These are phyloP conservation scores for Chiloscyllium punctatum DNA, from an alignment of 2,797 vertebrate genomes.

Conservation along the genomic window DNA sequence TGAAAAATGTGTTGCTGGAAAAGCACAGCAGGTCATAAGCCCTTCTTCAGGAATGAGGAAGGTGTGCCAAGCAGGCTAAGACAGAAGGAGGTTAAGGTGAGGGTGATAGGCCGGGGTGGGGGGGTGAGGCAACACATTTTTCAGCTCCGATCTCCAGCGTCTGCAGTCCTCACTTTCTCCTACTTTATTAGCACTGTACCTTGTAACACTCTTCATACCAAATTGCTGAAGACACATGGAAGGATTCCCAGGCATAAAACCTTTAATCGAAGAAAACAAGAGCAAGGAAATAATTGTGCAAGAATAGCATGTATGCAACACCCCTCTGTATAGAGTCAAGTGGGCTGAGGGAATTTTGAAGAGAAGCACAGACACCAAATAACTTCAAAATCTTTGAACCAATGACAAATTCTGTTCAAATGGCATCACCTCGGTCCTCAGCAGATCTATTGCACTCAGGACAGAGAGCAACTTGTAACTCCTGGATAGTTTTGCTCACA, in stretches of 20 bases:
- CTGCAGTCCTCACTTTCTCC: too few species aligned
- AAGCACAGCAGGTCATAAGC: too few species aligned
- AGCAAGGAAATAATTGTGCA: neutral
- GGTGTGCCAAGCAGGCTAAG: too few species aligned
- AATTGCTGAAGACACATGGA: neutral
- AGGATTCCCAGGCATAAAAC: neutral
- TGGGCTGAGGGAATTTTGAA: neutral
- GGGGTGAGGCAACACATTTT: too few species aligned
- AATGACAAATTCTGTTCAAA: neutral
- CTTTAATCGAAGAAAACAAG: neutral
- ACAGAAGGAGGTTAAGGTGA: too few species aligned
- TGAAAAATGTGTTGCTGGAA: too few species aligned
- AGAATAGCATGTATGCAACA: neutral
- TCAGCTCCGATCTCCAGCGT: too few species aligned
- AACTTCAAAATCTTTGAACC: neutral
- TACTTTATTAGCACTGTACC: neutral
- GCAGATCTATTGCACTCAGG: neutral
- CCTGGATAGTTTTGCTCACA: neutral
- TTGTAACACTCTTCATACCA: neutral
- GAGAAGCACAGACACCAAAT: neutral
- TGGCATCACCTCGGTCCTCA: neutral
- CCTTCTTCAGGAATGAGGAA: too few species aligned
- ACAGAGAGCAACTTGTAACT: neutral
- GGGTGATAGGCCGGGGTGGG: too few species aligned
- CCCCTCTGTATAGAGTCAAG: neutral